Evolutionary conservation across 2,113 vertebrate species (phyloP), one percentile per base, ranked within the genome.

Genomic region (Recurvirostra avosetta): DNA sequence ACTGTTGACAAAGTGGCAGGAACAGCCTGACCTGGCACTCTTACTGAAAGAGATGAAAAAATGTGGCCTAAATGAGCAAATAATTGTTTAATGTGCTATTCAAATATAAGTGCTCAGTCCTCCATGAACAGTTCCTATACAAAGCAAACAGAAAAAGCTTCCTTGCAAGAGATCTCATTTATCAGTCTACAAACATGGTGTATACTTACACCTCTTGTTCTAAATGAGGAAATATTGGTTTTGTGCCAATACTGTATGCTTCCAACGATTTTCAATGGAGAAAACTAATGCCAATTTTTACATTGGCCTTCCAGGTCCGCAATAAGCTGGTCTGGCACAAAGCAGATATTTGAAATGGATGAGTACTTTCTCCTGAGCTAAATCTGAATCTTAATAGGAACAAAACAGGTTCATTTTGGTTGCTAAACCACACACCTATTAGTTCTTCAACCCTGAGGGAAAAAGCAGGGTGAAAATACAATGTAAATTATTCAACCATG

Each of bases 101-200:
- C 93, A 93, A 93, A 92, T 80, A 11, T 45, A 94, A 95, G 61
- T 58, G 47, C 26, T 92, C 87, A 15, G 79, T 86, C 49, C 66
- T 92, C 91, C 95, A 55, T 30, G 88, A 96, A 86, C 4, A 55
- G 86, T 92, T 96, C 36, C 40, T 26, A 55, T 29, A 79, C 49
- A 86, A 95, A 91, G 73, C 71, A 95, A 92, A 96, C 65, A 92
- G 43, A 86, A 85, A 96, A 91, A 73, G 9, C 23, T 92, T 87
- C 61, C 74, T 43, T 59, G 22, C 38, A 95, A 91, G 85, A 65
- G 43, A 87, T 50, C 72, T 87, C 62, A 32, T 84, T 59, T 90
- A 73, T 79, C 67, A 86, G 56, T 36, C 65, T 59, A 59, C 20
- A 91, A 76, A 89, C 1, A 0, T 72, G 79, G 45, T 77, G 47